Conservation (phyloP, 1,140 invertebrate genomes). For the Drosophila subpulchrella region DNA sequence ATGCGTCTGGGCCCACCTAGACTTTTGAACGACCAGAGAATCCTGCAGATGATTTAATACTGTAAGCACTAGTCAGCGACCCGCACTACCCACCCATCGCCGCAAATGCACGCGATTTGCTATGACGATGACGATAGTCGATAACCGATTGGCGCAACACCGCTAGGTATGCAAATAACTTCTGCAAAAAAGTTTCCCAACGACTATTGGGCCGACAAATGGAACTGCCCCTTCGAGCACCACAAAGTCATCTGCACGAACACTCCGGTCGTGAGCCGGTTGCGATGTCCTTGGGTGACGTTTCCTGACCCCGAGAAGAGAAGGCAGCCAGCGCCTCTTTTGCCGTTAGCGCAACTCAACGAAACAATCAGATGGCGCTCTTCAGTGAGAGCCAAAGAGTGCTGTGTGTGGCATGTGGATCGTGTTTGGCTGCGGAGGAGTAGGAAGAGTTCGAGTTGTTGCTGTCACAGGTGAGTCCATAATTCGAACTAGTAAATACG, state of each 20-base stretch:
- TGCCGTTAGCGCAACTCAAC: constrained; percentile 70
- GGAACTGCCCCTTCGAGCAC: constrained; percentile 72
- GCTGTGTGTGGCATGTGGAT: constrained; percentile 47
- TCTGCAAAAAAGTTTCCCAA: constrained; percentile 79
- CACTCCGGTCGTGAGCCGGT: constrained; percentile 53
- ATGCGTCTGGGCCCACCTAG: constrained; percentile 32
- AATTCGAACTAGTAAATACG: constrained; percentile 2
- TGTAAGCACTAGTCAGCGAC: constrained; percentile 20
- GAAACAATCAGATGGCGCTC: constrained; percentile 16
- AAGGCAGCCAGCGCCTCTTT: constrained; percentile 18
- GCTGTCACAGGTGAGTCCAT: constrained; percentile 51
- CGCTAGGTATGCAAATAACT: constrained; percentile 74
- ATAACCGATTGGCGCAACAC: constrained; percentile 47
- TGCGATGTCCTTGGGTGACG: constrained; percentile 72
- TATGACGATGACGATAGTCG: constrained; percentile 10
- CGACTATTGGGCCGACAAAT: constrained; percentile 73
- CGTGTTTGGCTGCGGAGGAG: constrained; percentile 5
- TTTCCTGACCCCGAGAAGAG: constrained; percentile 55
- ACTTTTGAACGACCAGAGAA: constrained; percentile 6
- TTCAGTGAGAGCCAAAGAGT: constrained; percentile 25
- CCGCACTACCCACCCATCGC: not conserved
- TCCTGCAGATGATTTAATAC: not conserved
- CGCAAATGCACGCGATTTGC: constrained; percentile 22
- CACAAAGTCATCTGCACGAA: constrained; percentile 70
- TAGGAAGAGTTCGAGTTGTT: constrained; percentile 19